A percentile compares a stretch with the other conserved stretches of the same genome.
Conservation (phyloP, 2,888 invertebrate species). For the Syritta pipiens region DNA sequence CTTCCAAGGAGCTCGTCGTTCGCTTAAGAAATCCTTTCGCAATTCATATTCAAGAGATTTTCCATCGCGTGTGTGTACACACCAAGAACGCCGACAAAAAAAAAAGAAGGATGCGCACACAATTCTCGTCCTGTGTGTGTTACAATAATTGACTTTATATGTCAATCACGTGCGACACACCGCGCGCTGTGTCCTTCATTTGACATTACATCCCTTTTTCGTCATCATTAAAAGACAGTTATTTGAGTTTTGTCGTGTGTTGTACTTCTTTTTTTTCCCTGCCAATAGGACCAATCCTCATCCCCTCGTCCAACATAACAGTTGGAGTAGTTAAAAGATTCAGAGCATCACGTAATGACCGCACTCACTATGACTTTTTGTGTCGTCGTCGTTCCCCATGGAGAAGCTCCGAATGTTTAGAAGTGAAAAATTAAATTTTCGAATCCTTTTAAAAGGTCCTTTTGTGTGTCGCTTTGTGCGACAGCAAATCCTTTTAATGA, state of each 20-base stretch:
- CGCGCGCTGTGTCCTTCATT: constrained; percentile 10
- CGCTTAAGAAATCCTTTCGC: constrained; percentile 14
- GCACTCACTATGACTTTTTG: constrained; percentile 17
- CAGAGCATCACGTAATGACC: constrained; percentile 32
- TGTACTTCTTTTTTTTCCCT: no score
- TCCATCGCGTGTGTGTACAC: constrained; percentile 1
- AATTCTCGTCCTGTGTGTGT: constrained; percentile 31
- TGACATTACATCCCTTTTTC: constrained; percentile 32
- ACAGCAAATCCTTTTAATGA: constrained; percentile 59
- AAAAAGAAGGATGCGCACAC: not conserved
- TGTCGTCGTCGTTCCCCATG: constrained; percentile 36
- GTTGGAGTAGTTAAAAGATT: constrained; percentile 17
- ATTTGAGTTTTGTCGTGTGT: not conserved
- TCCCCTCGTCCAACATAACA: not conserved
- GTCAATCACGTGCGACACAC: constrained; percentile 61
- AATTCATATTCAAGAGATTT: constrained; percentile 1
- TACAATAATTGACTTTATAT: constrained; percentile 63
- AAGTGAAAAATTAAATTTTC: constrained; percentile 32
- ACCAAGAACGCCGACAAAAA: not conserved
- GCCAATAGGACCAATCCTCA: not conserved
- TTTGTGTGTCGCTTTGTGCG: not conserved
- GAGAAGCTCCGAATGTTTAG: not conserved
- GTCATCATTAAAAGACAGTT: constrained; percentile 38
- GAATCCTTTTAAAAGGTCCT: constrained; percentile 44
- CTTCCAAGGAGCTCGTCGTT: not conserved